Evolutionary conservation across 1,140 invertebrate genomes (phyloP).

Genomic region (Drosophila malerkotliana): DNA sequence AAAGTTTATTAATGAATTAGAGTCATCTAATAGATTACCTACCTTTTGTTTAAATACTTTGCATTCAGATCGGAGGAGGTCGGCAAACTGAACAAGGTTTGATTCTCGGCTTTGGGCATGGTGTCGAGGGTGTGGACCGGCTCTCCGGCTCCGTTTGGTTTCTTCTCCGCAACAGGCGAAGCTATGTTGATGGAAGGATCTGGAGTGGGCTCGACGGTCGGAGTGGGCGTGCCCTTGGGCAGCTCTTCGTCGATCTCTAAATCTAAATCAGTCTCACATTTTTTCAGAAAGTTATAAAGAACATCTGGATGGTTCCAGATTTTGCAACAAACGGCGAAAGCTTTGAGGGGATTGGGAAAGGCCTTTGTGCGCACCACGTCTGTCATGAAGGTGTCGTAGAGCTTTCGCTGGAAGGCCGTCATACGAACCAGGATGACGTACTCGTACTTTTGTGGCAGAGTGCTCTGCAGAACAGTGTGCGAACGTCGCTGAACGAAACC

Average conservation of each 20-base stretch:
- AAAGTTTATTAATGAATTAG: not conserved
- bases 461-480: constrained; percentile 93
- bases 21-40: not conserved
- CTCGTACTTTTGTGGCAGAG: constrained; percentile 95
- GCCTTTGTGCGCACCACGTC: constrained; percentile 93
- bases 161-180: constrained; percentile 27
- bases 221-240: constrained; percentile 41
- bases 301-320: constrained; percentile 99
- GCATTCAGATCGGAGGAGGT: constrained; percentile 33
- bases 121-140: constrained; percentile 9
- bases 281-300: constrained; percentile 94
- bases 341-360: constrained; percentile 97
- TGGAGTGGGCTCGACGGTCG: constrained; percentile 33
- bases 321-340: constrained; percentile 99
- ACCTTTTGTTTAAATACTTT: constrained; percentile 51
- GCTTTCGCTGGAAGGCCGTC: constrained; percentile 92
- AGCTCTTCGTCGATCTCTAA: constrained; percentile 90
- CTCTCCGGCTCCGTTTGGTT: constrained; percentile 14
- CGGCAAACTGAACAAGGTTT: constrained; percentile 25
- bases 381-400: constrained; percentile 96
- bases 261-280: constrained; percentile 94
- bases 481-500: constrained; percentile 97
- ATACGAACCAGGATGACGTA: constrained; percentile 95
- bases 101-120: constrained; percentile 24
- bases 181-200: constrained; percentile 22